A percentile compares a stretch with the other conserved stretches of the same genome.
Evolutionary conservation across 2,888 invertebrate genomes (phyloP).

Genomic region (Tetragonula carbonaria): DNA sequence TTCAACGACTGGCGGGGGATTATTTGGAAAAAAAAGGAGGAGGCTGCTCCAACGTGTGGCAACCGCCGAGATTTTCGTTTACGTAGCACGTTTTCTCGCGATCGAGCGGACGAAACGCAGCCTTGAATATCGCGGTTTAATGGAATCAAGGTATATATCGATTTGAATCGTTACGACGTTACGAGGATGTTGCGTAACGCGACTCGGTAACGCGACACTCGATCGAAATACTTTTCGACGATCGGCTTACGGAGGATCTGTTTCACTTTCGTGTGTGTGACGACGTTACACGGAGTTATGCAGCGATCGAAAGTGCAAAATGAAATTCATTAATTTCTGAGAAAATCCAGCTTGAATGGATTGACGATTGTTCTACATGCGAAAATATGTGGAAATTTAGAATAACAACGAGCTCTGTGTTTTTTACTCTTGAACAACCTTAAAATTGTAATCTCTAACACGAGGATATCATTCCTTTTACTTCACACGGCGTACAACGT

Average conservation of each 20-base stretch:
- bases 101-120: neutral
- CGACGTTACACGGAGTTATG: neutral
- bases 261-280: neutral
- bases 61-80: neutral
- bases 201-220: constrained; percentile 55
- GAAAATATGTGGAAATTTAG: too few species aligned
- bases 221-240: constrained; percentile 51
- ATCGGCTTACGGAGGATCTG: constrained; percentile 44
- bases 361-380: too few species aligned
- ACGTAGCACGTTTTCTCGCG: neutral
- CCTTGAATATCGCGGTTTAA: constrained; percentile 6
- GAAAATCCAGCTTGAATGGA: too few species aligned
- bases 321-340: too few species aligned
- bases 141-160: neutral
- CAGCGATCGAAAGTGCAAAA: too few species aligned
- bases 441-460: too few species aligned
- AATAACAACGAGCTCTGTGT: too few species aligned
- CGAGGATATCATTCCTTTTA: too few species aligned
- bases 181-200: constrained; percentile 44
- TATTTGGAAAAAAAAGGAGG: neutral
- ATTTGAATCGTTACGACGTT: constrained; percentile 42
- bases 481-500: too few species aligned
- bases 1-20: neutral
- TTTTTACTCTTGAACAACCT: too few species aligned
- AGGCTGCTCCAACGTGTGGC: neutral